phyloP scores from a whole-genome alignment of 2,113 vertebrate species.

The Rhinichthys klamathensis region DNA sequence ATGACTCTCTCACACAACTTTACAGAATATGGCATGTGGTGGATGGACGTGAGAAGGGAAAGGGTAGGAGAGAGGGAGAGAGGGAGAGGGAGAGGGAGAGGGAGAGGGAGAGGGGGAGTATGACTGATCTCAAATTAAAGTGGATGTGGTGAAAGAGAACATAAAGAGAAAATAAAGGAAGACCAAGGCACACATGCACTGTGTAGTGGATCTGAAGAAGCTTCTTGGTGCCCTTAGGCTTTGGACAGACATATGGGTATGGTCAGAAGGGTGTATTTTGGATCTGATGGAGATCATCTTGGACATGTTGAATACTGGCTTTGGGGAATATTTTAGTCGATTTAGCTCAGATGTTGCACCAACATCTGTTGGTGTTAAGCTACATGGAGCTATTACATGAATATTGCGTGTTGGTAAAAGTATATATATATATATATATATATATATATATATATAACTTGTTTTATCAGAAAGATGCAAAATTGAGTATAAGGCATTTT shows the following conservation, averaged over 20 bases:
- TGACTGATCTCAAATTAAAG: conserved; percentile 13
- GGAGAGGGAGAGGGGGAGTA: background rate
- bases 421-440: background rate
- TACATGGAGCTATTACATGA: background rate
- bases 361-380: background rate
- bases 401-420: background rate
- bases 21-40: conserved; percentile 41
- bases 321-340: conserved; percentile 3
- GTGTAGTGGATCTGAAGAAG: conserved; percentile 18
- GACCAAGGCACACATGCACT: conserved; percentile 18
- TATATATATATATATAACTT: too few relatives aligned
- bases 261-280: conserved; percentile 42
- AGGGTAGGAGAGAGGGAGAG: background rate
- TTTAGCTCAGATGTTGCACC: conserved; percentile 3
- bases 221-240: background rate
- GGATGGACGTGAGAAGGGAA: conserved; percentile 4
- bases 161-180: conserved; percentile 26
- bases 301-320: conserved; percentile 23
- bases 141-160: conserved; percentile 22
- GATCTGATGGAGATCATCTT: conserved; percentile 29
- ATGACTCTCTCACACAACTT: conserved; percentile 32
- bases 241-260: conserved; percentile 13
- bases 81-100: background rate
- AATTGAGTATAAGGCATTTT: too few relatives aligned
- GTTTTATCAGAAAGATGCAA: too few relatives aligned